Conservation (phyloP, 2,888 invertebrate species). For the Limenitis arthemis region DNA sequence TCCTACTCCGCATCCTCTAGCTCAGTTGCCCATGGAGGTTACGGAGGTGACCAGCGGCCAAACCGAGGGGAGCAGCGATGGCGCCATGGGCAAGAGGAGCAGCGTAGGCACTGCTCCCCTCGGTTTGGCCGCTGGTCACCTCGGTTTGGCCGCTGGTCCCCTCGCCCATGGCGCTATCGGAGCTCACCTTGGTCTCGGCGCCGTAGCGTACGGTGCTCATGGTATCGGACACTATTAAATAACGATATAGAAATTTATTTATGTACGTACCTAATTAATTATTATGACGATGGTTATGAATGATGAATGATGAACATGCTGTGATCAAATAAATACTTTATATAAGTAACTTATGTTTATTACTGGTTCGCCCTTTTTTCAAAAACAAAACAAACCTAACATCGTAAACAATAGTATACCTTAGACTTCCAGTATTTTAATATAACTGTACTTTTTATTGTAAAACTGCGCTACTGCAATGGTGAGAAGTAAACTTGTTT, state of each 20-base stretch:
- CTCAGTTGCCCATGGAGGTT: slow-evolving; percentile 31
- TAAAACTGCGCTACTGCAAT: too few relatives aligned
- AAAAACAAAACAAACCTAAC: too few relatives aligned
- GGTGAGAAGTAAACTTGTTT: too few relatives aligned
- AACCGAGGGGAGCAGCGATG: slow-evolving; percentile 38
- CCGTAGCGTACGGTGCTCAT: slow-evolving; percentile 27
- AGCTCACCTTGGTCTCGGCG: slow-evolving; percentile 29
- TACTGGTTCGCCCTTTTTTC: not conserved
- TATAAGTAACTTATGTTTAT: slow-evolving; percentile 6
- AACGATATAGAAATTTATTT: slow-evolving; percentile 28
- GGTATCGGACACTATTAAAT: slow-evolving; percentile 29
- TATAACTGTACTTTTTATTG: too few relatives aligned
- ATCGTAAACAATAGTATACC: too few relatives aligned
- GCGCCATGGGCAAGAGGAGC: too few relatives aligned
- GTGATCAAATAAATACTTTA: slow-evolving; percentile 29
- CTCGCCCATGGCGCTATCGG: slow-evolving; percentile 38
- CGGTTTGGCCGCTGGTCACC: slow-evolving; percentile 37
- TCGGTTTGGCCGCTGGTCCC: slow-evolving; percentile 38
- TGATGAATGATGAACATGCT: slow-evolving; percentile 28
- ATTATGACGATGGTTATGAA: slow-evolving; percentile 30
- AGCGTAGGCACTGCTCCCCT: too few relatives aligned
- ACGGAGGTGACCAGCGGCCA: too few relatives aligned
- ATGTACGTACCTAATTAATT: slow-evolving; percentile 29
- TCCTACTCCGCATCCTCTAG: slow-evolving; percentile 31
- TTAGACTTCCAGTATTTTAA: too few relatives aligned